Evolutionary conservation across 92 coral and sea anemone genomes (phyloP).

Genomic region (Pocillopora grandis): DNA sequence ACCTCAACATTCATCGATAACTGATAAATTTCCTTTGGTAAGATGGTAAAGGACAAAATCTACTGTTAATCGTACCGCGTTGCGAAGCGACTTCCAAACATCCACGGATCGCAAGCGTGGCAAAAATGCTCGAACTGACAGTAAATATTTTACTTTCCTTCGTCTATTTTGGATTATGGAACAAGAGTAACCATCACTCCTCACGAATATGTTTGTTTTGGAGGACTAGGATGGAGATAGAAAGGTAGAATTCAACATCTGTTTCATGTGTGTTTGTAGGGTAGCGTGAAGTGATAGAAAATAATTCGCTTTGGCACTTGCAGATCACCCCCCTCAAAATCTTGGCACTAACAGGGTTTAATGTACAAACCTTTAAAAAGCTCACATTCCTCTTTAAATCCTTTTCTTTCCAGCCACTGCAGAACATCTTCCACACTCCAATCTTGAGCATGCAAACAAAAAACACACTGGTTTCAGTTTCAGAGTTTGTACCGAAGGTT

Average conservation of each 20-base stretch:
- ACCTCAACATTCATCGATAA: neutral
- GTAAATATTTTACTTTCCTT: slow-evolving; percentile 6
- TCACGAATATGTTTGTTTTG: slow-evolving; percentile 13
- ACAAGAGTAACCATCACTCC: neutral
- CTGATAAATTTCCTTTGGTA: neutral
- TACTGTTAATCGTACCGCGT: neutral
- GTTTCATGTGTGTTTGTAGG: slow-evolving; percentile 16
- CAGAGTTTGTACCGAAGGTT: neutral
- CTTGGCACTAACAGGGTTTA: neutral
- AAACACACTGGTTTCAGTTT: neutral
- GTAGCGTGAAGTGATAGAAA: slow-evolving; percentile 18
- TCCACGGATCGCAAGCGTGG: neutral
- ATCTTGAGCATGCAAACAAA: neutral
- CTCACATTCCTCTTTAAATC: slow-evolving; percentile 6
- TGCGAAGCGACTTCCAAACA: neutral
- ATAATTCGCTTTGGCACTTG: slow-evolving; percentile 17
- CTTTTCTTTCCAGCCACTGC: neutral
- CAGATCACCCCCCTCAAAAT: neutral
- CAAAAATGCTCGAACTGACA: neutral
- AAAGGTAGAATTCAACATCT: slow-evolving; percentile 8
- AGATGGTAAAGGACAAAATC: slow-evolving; percentile 11
- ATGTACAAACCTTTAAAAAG: slow-evolving; percentile 3
- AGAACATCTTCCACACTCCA: slow-evolving; percentile 13
- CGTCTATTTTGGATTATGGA: slow-evolving; percentile 10
- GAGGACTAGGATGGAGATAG: slow-evolving; percentile 10